A percentile compares a stretch with the other conserved stretches of the same genome.
phyloP scores from a whole-genome alignment of 2,113 vertebrate genomes.

The Urocitellus parryii region DNA sequence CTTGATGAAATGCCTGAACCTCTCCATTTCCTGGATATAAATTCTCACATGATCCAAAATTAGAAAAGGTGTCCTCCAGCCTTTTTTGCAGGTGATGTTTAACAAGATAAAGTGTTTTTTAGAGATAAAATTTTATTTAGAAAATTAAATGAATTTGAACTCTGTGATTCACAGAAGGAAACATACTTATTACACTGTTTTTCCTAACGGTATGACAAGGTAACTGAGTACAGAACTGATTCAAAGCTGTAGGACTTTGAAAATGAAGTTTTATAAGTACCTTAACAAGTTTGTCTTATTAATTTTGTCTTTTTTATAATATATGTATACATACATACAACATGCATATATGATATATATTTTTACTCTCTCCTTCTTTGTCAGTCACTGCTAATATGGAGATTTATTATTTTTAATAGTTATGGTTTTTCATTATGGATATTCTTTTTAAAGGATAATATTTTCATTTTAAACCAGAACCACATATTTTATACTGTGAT shows the following conservation, averaged over 20 bases:
- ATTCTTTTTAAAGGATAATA: conserved; percentile 4
- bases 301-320: neutral
- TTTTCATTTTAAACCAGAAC: conserved; percentile 45
- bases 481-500: neutral
- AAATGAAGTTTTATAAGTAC: conserved; percentile 10
- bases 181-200: neutral
- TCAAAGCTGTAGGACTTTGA: conserved; percentile 24
- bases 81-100: neutral
- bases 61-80: neutral
- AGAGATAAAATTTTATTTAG: conserved; percentile 12
- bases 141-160: conserved; percentile 45
- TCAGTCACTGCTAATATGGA: neutral
- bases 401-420: neutral
- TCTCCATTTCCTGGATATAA: neutral
- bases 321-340: neutral
- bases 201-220: neutral
- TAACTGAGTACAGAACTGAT: neutral
- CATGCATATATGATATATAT: neutral
- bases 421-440: neutral
- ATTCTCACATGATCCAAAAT: conserved; percentile 4
- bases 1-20: neutral
- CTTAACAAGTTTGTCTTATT: conserved; percentile 33
- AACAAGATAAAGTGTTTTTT: neutral
- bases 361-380: conserved; percentile 21
- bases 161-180: conserved; percentile 15